phyloP scores from a whole-genome alignment of 2,113 vertebrate genomes.

The Poecilia latipinna region DNA sequence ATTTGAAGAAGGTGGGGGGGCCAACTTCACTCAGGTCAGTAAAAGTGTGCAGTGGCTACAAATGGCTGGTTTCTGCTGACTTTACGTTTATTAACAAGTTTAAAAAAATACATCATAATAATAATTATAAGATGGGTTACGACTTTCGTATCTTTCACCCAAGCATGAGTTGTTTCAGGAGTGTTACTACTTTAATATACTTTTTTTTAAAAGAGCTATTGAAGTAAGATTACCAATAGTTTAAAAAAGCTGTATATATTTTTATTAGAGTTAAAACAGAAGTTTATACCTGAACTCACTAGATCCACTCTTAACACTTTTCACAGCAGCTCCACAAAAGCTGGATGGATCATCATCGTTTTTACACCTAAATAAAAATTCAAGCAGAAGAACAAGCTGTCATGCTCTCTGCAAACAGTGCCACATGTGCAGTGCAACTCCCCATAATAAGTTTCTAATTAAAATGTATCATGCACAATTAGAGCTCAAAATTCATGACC shows the following conservation, averaged over 20 bases:
- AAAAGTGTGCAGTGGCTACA: too few species aligned
- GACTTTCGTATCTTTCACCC: slow-evolving; percentile 3
- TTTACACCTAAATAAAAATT: slow-evolving; percentile 18
- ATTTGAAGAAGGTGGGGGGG: too few species aligned
- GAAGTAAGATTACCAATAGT: neutral
- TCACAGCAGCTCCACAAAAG: slow-evolving; percentile 27
- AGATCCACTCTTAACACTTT: slow-evolving; percentile 3
- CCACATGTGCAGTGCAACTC: slow-evolving; percentile 52
- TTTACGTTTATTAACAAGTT: too few species aligned
- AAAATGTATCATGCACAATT: slow-evolving; percentile 73
- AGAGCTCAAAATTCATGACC: slow-evolving; percentile 73
- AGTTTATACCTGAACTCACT: slow-evolving; percentile 7
- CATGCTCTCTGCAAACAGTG: slow-evolving; percentile 17
- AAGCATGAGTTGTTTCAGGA: slow-evolving; percentile 14
- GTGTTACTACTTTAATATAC: slow-evolving; percentile 29
- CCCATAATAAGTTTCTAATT: slow-evolving; percentile 72
- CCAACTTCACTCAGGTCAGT: too few species aligned
- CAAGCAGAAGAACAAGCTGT: neutral
- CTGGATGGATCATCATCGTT: slow-evolving; percentile 8
- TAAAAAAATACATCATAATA: too few species aligned
- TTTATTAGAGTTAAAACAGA: neutral
- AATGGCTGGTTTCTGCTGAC: too few species aligned
- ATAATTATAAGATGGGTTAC: too few species aligned
- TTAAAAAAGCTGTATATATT: neutral
- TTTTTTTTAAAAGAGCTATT: slow-evolving; percentile 10